phyloP scores from a whole-genome alignment of 2,797 vertebrate genomes.

The Cyprinella venusta region DNA sequence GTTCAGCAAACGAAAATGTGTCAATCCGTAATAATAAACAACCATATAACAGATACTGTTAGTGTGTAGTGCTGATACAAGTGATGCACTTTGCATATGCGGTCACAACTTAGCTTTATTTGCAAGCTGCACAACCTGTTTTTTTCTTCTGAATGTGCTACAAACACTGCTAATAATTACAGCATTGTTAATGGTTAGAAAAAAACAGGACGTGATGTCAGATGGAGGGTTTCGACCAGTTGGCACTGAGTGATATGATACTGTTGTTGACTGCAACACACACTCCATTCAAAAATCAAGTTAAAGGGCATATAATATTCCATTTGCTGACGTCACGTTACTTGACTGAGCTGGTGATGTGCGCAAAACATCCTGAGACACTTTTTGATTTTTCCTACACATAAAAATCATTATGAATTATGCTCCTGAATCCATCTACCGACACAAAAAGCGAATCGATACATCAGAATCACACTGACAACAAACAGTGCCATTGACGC shows the following conservation, averaged over 20 bases:
- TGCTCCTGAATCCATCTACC: constrained; percentile 3
- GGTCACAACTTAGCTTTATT: constrained; percentile 55
- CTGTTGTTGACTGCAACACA: background rate
- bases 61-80: constrained; percentile 74
- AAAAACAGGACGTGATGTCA: constrained; percentile 14
- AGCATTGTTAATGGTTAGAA: constrained; percentile 34
- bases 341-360: constrained; percentile 26
- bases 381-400: background rate
- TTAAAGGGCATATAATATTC: constrained; percentile 28
- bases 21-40: constrained; percentile 63
- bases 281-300: constrained; percentile 23
- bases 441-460: constrained; percentile 10
- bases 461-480: background rate
- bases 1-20: constrained; percentile 56
- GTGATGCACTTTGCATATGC: constrained; percentile 66
- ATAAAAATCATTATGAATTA: background rate
- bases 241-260: constrained; percentile 35
- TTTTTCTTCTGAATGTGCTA: constrained; percentile 51
- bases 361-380: constrained; percentile 37
- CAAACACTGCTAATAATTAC: constrained; percentile 70
- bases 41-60: constrained; percentile 75
- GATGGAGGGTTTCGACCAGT: background rate
- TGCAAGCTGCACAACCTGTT: constrained; percentile 58
- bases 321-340: background rate
- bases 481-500: constrained; percentile 1